These are phyloP conservation scores for Unio pictorum DNA, from an alignment of 2,888 invertebrate species.

Conservation along the genomic window DNA sequence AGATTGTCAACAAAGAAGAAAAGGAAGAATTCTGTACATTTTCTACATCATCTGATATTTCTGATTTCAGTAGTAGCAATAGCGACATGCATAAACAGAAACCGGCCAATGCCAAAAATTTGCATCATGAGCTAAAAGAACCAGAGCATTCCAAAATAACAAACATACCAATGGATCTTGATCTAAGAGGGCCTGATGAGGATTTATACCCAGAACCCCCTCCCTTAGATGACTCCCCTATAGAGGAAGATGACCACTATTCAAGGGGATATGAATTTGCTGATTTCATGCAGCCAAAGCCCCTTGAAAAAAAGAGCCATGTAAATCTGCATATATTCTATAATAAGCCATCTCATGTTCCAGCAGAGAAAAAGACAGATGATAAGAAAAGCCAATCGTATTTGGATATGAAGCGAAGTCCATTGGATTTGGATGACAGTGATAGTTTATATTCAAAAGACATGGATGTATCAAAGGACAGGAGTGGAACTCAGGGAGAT, in stretches of 20 bases:
- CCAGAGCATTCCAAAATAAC: no score
- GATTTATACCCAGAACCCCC: conserved; percentile 39
- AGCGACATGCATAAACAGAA: no score
- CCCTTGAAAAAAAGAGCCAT: conserved; percentile 13
- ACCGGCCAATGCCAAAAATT: no score
- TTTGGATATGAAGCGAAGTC: not conserved
- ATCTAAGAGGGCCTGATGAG: no score
- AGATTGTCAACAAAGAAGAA: not conserved
- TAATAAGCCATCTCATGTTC: conserved; percentile 24
- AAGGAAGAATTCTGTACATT: no score
- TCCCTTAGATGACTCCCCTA: conserved; percentile 46
- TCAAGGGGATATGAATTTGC: conserved; percentile 59
- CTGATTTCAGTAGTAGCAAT: no score
- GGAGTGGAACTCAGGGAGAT: conserved; percentile 33
- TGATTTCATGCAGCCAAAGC: conserved; percentile 41
- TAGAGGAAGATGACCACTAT: conserved; percentile 43
- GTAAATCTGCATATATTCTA: conserved; percentile 36
- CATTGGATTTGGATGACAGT: conserved; percentile 22
- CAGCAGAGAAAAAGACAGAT: conserved; percentile 20
- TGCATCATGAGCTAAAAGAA: no score
- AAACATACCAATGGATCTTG: no score
- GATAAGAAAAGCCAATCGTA: conserved; percentile 1
- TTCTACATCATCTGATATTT: no score
- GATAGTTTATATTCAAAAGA: conserved; percentile 42
- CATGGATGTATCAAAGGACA: conserved; percentile 23